These are phyloP conservation scores for Nephrotoma flavescens DNA, from an alignment of 2,888 invertebrate species.

Conservation along the genomic window DNA sequence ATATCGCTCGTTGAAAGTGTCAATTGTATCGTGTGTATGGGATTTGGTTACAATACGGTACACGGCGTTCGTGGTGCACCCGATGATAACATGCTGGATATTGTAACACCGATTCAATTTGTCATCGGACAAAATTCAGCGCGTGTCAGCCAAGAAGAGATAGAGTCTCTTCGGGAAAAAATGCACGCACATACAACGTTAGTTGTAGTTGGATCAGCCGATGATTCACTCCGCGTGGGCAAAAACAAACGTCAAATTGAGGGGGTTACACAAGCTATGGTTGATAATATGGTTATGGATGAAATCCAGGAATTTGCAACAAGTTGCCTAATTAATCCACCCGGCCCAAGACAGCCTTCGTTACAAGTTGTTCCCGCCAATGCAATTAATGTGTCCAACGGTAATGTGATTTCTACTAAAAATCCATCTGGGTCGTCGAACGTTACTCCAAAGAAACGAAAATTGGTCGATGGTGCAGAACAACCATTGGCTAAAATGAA, in stretches of 20 bases:
- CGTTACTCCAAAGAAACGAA: slow-evolving; percentile 10
- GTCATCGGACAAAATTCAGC: slow-evolving; percentile 62
- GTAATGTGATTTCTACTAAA: slow-evolving; percentile 7
- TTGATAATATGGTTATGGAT: slow-evolving; percentile 60
- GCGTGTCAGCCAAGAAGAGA: slow-evolving; percentile 50
- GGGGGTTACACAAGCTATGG: slow-evolving; percentile 63
- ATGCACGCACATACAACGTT: slow-evolving; percentile 63
- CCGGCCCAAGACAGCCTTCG: slow-evolving; percentile 29
- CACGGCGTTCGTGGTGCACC: slow-evolving; percentile 60
- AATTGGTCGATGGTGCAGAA: slow-evolving; percentile 7
- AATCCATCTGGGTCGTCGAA: neutral
- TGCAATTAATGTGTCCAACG: slow-evolving; percentile 12
- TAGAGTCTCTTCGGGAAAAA: slow-evolving; percentile 60
- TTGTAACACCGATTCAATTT: slow-evolving; percentile 60
- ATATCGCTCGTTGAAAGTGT: slow-evolving; percentile 56
- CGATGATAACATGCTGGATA: slow-evolving; percentile 58
- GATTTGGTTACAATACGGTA: slow-evolving; percentile 59
- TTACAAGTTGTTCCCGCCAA: slow-evolving; percentile 16
- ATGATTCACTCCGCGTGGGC: slow-evolving; percentile 55
- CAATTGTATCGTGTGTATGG: slow-evolving; percentile 58
- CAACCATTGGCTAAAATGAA: slow-evolving; percentile 21
- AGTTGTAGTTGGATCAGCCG: slow-evolving; percentile 64
- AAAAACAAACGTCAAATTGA: slow-evolving; percentile 55
- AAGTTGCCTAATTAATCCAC: slow-evolving; percentile 42
- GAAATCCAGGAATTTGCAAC: slow-evolving; percentile 50